Conservation (phyloP, 2,113 vertebrate species). For the Gasterosteus aculeatus region DNA sequence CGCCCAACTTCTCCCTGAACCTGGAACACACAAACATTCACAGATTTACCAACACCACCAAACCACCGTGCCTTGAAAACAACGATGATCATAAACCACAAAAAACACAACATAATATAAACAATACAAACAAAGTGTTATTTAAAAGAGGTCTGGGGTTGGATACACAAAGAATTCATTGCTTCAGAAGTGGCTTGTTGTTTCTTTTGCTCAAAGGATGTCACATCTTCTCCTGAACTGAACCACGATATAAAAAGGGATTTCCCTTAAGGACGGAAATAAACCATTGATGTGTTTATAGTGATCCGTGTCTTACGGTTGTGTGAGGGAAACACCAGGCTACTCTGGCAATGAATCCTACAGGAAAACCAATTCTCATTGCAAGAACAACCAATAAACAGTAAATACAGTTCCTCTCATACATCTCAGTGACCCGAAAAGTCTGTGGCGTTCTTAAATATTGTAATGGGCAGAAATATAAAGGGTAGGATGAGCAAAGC, state of each 20-base stretch:
- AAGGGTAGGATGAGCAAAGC: conserved; percentile 22
- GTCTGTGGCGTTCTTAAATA: conserved; percentile 25
- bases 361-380: conserved; percentile 54
- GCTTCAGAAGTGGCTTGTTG: conserved; percentile 52
- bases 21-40: conserved; percentile 72
- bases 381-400: conserved; percentile 56
- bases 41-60: conserved; percentile 4
- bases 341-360: conserved; percentile 64
- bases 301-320: neutral
- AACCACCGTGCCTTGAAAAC: neutral
- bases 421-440: conserved; percentile 76
- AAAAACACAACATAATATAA: neutral
- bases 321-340: conserved; percentile 54
- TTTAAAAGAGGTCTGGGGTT: conserved; percentile 57
- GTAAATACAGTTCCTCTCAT: conserved; percentile 73
- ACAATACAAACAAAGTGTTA: conserved; percentile 18
- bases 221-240: neutral
- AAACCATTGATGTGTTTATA: conserved; percentile 18
- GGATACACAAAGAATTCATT: conserved; percentile 68
- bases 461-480: conserved; percentile 14
- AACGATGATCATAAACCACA: neutral
- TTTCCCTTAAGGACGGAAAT: neutral
- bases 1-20: conserved; percentile 95
- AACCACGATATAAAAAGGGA: conserved; percentile 27
- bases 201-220: conserved; percentile 17